Percentiles rank a stretch among this genome's conserved stretches.
These are phyloP conservation scores for Dryobotodes eremita DNA, from an alignment of 2,888 invertebrate genomes.

Conservation along the genomic window DNA sequence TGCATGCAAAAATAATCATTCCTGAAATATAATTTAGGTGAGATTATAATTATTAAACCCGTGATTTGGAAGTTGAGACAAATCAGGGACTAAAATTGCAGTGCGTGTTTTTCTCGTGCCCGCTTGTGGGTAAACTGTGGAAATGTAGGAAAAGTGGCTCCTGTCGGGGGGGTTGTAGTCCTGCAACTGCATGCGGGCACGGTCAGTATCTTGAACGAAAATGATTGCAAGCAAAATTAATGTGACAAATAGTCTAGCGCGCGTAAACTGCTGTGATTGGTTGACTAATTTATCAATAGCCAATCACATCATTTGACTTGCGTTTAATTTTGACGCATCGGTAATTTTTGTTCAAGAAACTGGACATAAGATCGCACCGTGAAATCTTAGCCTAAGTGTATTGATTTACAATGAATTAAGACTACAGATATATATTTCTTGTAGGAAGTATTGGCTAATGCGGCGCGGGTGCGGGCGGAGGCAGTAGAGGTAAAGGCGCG, in stretches of 20 bases:
- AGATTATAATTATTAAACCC: not conserved
- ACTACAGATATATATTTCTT: slow-evolving; percentile 36
- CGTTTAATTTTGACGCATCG: not conserved
- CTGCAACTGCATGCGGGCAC: not conserved
- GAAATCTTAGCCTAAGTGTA: not conserved
- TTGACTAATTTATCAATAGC: not conserved
- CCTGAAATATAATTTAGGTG: not conserved
- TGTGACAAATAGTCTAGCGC: not conserved
- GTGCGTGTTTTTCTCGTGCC: not conserved
- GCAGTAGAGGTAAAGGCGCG: slow-evolving; percentile 84
- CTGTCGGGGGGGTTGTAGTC: not conserved
- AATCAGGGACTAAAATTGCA: not conserved
- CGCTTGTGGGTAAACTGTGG: no score
- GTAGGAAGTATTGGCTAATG: slow-evolving; percentile 75
- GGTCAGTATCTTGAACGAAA: not conserved
- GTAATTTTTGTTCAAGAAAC: not conserved
- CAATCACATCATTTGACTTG: not conserved
- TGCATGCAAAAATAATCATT: not conserved
- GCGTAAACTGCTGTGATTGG: not conserved
- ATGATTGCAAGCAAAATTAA: not conserved
- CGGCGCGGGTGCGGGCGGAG: slow-evolving; percentile 83
- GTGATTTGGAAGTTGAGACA: slow-evolving; percentile 47
- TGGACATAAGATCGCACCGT: not conserved
- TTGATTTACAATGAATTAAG: slow-evolving; percentile 13
- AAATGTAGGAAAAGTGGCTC: not conserved